phyloP scores from a whole-genome alignment of 2,113 vertebrate genomes.

The Limnothrissa miodon region DNA sequence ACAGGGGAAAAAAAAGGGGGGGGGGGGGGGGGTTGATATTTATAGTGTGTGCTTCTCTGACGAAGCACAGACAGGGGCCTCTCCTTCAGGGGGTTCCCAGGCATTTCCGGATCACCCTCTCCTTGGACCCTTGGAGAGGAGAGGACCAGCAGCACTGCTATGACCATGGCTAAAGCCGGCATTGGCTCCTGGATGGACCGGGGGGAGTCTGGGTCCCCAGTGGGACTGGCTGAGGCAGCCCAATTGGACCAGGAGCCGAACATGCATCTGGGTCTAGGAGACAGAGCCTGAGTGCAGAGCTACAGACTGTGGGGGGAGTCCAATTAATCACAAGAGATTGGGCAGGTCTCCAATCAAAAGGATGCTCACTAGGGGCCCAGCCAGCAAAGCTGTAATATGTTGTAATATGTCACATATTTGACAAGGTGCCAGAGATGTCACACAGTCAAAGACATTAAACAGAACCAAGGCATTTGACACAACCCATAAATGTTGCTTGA shows the following conservation, averaged over 20 bases:
- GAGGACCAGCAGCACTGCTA: constrained; percentile 18
- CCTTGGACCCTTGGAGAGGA: constrained; percentile 48
- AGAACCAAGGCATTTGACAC: neutral
- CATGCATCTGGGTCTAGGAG: constrained; percentile 50
- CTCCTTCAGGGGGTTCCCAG: constrained; percentile 60
- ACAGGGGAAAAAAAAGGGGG: constrained; percentile 44
- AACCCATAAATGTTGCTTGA: neutral
- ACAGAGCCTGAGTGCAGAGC: neutral
- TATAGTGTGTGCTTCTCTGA: constrained; percentile 39
- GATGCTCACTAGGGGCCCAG: neutral
- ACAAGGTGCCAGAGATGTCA: neutral
- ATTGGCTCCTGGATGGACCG: constrained; percentile 53
- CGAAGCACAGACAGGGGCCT: constrained; percentile 50
- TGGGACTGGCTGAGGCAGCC: neutral
- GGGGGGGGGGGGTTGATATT: constrained; percentile 52
- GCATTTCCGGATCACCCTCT: constrained; percentile 67
- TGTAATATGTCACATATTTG: neutral
- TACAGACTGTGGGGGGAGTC: neutral
- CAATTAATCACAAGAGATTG: neutral
- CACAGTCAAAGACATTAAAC: neutral
- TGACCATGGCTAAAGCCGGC: constrained; percentile 35
- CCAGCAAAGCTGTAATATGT: neutral
- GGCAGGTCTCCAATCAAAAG: constrained; percentile 8
- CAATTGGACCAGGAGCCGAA: constrained; percentile 47
- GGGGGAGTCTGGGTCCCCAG: neutral